These are phyloP conservation scores for Falco cherrug DNA, from an alignment of 2,797 vertebrate species.

Conservation along the genomic window DNA sequence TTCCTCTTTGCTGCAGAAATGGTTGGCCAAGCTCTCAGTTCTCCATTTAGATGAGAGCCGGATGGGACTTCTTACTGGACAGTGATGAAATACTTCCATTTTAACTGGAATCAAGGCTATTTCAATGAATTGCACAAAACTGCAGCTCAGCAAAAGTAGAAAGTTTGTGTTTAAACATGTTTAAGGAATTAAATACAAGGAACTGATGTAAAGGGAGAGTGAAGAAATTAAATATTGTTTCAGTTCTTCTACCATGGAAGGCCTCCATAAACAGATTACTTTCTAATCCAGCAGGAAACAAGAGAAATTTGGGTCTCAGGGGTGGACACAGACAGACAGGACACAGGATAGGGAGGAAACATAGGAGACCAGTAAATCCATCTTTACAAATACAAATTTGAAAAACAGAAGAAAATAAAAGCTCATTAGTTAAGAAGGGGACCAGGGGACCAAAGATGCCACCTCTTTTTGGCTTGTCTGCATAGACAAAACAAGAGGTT, in stretches of 20 bases:
- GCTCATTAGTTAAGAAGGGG: background rate
- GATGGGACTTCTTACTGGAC: constrained; percentile 28
- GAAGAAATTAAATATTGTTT: background rate
- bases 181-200: background rate
- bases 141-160: background rate
- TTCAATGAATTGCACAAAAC: background rate
- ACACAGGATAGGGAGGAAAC: background rate
- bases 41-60: background rate
- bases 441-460: background rate
- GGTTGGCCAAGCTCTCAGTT: constrained; percentile 29
- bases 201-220: constrained; percentile 17
- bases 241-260: background rate
- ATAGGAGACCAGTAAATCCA: background rate
- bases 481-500: background rate
- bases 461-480: background rate
- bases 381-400: background rate
- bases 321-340: accelerated
- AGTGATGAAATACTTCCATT: constrained; percentile 50
- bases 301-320: background rate
- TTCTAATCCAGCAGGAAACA: background rate
- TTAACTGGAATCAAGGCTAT: constrained; percentile 43
- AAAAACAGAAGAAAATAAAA: background rate
- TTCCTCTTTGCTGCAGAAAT: constrained; percentile 8
- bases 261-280: background rate
- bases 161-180: background rate